phyloP scores from a whole-genome alignment of 1,140 invertebrate species.

The Hormaphis cornu region DNA sequence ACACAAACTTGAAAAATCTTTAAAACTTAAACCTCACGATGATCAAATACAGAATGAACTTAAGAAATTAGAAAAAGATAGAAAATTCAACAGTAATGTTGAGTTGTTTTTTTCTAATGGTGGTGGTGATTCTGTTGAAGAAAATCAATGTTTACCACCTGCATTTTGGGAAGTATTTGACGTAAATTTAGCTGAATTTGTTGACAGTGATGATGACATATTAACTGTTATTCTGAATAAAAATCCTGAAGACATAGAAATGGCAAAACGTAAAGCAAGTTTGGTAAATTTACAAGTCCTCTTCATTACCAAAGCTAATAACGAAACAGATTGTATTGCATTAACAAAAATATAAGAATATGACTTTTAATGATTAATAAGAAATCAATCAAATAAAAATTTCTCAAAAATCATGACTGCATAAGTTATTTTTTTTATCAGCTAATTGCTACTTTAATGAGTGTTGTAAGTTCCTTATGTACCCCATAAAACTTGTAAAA shows the following conservation, averaged over 20 bases:
- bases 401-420: too few relatives aligned
- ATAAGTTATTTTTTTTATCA: too few relatives aligned
- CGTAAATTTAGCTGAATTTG: not conserved
- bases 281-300: not conserved
- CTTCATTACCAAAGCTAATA: not conserved
- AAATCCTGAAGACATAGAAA: not conserved
- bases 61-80: not conserved
- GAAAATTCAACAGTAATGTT: not conserved
- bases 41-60: not conserved
- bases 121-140: not conserved
- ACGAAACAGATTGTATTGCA: not conserved
- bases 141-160: not conserved
- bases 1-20: not conserved
- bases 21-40: not conserved
- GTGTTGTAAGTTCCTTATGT: not conserved
- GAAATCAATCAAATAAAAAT: too few relatives aligned
- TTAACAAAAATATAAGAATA: not conserved
- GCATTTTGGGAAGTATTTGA: conserved; percentile 23
- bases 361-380: too few relatives aligned
- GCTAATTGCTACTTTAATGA: too few relatives aligned
- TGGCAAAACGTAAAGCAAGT: not conserved
- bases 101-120: not conserved
- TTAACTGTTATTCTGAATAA: not conserved
- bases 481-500: not conserved
- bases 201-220: not conserved